These are phyloP conservation scores for Anoncus sp. DNA, from an alignment of 2,888 invertebrate species.

Conservation along the genomic window DNA sequence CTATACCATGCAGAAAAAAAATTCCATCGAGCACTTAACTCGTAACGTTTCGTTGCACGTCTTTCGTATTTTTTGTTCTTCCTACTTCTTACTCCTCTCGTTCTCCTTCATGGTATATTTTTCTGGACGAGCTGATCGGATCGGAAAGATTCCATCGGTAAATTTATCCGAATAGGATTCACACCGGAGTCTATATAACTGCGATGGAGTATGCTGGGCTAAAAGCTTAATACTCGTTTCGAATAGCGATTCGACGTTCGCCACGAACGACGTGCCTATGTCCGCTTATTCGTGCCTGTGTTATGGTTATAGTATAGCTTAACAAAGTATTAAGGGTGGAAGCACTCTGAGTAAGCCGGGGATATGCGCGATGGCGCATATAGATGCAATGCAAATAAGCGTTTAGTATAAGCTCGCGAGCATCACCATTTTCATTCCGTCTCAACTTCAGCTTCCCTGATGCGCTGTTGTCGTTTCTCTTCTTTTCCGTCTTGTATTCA, in stretches of 20 bases:
- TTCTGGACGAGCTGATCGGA: slow-evolving; percentile 8
- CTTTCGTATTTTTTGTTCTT: background rate
- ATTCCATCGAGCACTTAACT: slow-evolving; percentile 32
- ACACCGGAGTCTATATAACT: slow-evolving; percentile 6
- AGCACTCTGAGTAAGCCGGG: slow-evolving; percentile 78
- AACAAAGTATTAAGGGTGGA: slow-evolving; percentile 77
- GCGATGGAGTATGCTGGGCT: background rate
- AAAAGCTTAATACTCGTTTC: slow-evolving; percentile 35
- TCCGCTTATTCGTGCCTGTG: slow-evolving; percentile 39
- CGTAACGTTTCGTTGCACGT: slow-evolving; percentile 17
- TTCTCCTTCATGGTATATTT: slow-evolving; percentile 21
- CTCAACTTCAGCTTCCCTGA: slow-evolving; percentile 20
- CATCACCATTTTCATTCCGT: slow-evolving; percentile 67
- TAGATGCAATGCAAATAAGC: slow-evolving; percentile 81
- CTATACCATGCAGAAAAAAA: slow-evolving; percentile 39
- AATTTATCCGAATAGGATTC: slow-evolving; percentile 33
- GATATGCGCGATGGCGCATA: slow-evolving; percentile 80
- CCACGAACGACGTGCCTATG: slow-evolving; percentile 40
- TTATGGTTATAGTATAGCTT: slow-evolving; percentile 48
- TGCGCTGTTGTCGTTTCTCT: background rate
- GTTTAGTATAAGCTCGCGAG: slow-evolving; percentile 77
- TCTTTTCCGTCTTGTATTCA: background rate
- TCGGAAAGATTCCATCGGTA: slow-evolving; percentile 23
- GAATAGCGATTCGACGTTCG: slow-evolving; percentile 28
- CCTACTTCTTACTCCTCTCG: slow-evolving; percentile 17